Evolutionary conservation across 1,140 invertebrate species (phyloP).

Genomic region (Lysiphlebus fabarum): DNA sequence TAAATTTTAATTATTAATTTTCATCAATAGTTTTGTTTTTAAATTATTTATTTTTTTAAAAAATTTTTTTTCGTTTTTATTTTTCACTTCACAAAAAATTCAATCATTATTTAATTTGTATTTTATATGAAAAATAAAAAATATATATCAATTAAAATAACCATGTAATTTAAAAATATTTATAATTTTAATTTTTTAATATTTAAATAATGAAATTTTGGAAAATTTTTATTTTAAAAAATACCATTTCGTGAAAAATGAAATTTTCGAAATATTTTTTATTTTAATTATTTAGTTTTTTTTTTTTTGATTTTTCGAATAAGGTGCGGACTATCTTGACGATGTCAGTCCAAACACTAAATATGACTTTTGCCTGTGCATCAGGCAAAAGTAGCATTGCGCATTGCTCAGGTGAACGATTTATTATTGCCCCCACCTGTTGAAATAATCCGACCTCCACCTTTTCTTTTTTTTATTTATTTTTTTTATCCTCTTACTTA

Average conservation of each 20-base stretch:
- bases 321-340: constrained; percentile 32
- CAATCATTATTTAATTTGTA: not conserved
- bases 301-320: not conserved
- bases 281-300: not conserved
- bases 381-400: constrained; percentile 20
- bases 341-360: constrained; percentile 44
- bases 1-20: no score
- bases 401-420: constrained; percentile 49
- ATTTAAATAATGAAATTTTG: no score
- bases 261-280: no score
- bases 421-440: constrained; percentile 47
- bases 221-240: no score
- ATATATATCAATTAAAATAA: no score
- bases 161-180: no score
- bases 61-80: no score
- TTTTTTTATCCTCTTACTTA: not conserved
- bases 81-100: not conserved
- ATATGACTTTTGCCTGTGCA: constrained; percentile 17
- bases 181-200: no score
- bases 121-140: no score
- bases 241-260: no score
- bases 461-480: constrained; percentile 10
- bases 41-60: no score
- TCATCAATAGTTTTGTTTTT: not conserved
- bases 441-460: constrained; percentile 11